Conservation (phyloP, 2,797 vertebrate species). For the Pelobates cultripes region DNA sequence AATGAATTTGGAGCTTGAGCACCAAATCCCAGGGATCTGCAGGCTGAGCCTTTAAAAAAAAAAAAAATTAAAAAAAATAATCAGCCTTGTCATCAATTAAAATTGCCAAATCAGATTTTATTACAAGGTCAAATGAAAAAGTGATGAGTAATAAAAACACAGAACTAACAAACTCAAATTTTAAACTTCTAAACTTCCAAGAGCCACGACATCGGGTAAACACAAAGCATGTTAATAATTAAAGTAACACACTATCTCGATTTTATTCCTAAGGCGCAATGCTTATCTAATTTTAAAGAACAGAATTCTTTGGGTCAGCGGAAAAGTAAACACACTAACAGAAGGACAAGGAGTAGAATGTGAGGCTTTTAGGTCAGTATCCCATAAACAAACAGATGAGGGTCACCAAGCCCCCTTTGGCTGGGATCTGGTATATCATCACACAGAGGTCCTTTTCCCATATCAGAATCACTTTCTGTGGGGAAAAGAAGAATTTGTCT, state of each 20-base stretch:
- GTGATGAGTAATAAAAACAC: neutral
- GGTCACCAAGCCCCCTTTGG: neutral
- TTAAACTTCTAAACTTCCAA: too few species aligned
- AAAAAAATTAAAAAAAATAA: too few species aligned
- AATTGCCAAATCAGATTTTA: too few species aligned
- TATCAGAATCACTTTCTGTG: neutral
- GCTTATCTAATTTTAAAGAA: neutral
- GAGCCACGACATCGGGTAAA: too few species aligned
- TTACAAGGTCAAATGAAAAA: neutral
- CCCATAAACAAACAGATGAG: slow-evolving; percentile 11
- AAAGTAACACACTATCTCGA: neutral
- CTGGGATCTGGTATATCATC: neutral
- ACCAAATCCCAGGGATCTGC: too few species aligned
- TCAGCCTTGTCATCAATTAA: too few species aligned
- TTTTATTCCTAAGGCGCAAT: neutral
- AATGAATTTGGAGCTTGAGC: too few species aligned
- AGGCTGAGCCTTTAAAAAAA: too few species aligned
- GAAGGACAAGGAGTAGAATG: neutral
- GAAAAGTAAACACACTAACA: neutral
- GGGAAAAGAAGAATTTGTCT: slow-evolving; percentile 34
- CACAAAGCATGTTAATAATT: neutral
- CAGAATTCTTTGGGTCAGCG: neutral
- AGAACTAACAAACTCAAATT: too few species aligned
- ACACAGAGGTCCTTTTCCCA: slow-evolving; percentile 15
- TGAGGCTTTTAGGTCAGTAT: neutral